Evolutionary conservation across 2,113 vertebrate species (phyloP).

Genomic region (Manacus vitellinus): DNA sequence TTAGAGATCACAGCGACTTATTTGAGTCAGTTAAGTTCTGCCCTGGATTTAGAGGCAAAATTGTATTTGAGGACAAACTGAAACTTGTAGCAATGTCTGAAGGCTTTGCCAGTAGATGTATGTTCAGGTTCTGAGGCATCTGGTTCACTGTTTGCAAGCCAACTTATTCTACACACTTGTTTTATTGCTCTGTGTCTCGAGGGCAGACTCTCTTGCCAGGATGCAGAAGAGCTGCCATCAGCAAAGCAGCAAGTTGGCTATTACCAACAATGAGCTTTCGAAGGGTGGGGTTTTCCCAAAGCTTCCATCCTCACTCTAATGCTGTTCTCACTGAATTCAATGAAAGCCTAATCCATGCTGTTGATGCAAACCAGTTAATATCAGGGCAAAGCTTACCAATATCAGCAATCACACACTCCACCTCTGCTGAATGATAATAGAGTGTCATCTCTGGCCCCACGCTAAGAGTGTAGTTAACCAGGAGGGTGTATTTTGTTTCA

Average conservation of each 20-base stretch:
- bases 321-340: not conserved
- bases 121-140: conserved; percentile 45
- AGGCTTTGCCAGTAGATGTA: conserved; percentile 53
- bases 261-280: not conserved
- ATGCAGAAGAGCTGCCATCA: conserved; percentile 55
- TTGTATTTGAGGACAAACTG: conserved; percentile 18
- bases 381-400: conserved; percentile 43
- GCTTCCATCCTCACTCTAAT: not conserved
- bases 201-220: conserved; percentile 56
- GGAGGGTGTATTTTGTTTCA: conserved; percentile 67
- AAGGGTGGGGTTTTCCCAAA: conserved; percentile 45
- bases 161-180: conserved; percentile 11
- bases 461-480: conserved; percentile 37
- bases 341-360: not conserved
- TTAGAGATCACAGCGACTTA: not conserved
- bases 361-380: not conserved
- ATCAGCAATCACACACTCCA: conserved; percentile 55
- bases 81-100: conserved; percentile 37
- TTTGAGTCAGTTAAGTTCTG: not conserved
- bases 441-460: conserved; percentile 36
- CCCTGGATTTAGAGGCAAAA: not conserved
- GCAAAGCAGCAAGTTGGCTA: conserved; percentile 34
- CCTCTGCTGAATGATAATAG: conserved; percentile 43
- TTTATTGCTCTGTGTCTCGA: conserved; percentile 47
- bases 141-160: conserved; percentile 31